Conservation (phyloP, 23 tunicate genomes). For the Corella eumyota region DNA sequence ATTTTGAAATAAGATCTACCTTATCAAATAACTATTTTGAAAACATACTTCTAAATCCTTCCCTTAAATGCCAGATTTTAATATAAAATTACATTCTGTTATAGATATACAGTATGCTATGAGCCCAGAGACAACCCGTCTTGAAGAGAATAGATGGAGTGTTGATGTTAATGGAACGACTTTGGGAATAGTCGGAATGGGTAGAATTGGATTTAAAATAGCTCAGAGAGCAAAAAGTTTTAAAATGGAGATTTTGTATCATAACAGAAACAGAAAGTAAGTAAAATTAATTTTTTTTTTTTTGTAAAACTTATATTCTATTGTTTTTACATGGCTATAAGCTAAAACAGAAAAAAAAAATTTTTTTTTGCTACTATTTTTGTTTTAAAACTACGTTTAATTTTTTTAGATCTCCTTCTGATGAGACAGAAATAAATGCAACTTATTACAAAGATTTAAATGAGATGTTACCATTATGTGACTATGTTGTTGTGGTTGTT, state of each 20-base stretch:
- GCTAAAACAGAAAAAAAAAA: no score
- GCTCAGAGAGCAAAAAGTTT: conserved; percentile 58
- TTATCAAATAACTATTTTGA: no score
- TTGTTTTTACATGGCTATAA: background rate
- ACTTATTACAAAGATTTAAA: conserved; percentile 31
- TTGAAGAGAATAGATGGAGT: conserved; percentile 11
- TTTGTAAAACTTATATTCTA: background rate
- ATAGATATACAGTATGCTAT: conserved; percentile 11
- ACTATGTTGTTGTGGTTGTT: conserved; percentile 50
- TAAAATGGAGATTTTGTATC: conserved; percentile 71
- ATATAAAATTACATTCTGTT: no score
- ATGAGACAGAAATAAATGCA: conserved; percentile 20
- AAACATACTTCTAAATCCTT: no score
- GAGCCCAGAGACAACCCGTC: conserved; percentile 6
- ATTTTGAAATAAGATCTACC: no score
- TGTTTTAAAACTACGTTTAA: no score
- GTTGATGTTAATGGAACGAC: conserved; percentile 38
- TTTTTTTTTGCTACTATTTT: no score
- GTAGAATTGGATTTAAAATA: conserved; percentile 58
- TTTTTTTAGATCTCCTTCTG: no score
- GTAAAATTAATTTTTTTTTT: background rate
- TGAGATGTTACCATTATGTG: conserved; percentile 84
- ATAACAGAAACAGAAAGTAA: conserved; percentile 59
- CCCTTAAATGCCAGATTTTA: no score
- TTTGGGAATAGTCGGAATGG: conserved; percentile 93